phyloP scores from a whole-genome alignment of 1,140 invertebrate species.

The Anadara kagoshimensis region DNA sequence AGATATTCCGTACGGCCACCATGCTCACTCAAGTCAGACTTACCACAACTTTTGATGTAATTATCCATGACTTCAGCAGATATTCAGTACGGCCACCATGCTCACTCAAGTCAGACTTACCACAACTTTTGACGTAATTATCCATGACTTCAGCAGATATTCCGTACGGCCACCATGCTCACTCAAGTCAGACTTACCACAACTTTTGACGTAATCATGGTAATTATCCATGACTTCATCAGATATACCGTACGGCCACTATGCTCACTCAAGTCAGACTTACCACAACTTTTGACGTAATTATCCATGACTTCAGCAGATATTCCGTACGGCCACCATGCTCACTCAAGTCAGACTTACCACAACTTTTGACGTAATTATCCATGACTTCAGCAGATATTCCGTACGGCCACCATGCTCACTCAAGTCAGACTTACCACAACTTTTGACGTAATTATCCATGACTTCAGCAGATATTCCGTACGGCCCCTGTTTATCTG shows the following conservation, averaged over 20 bases:
- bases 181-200: no score
- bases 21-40: slow-evolving; percentile 44
- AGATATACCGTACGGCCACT: neutral
- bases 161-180: no score
- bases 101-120: slow-evolving; percentile 73
- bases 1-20: slow-evolving; percentile 93
- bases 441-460: slow-evolving; percentile 98
- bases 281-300: slow-evolving; percentile 96
- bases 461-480: slow-evolving; percentile 95
- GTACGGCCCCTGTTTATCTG: slow-evolving; percentile 89
- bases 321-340: slow-evolving; percentile 96
- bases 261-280: slow-evolving; percentile 36
- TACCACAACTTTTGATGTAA: slow-evolving; percentile 96
- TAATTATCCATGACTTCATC: neutral
- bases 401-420: no score
- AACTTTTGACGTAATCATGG: neutral
- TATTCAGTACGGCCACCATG: slow-evolving; percentile 95
- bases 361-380: neutral
- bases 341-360: no score
- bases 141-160: slow-evolving; percentile 97
- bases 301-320: slow-evolving; percentile 96
- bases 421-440: slow-evolving; percentile 79
- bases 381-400: no score
- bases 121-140: slow-evolving; percentile 97
- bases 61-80: slow-evolving; percentile 96